A percentile compares a stretch with the other conserved stretches of the same genome.
Evolutionary conservation across 2,113 vertebrate genomes (phyloP).

Genomic region (Hucho hucho): DNA sequence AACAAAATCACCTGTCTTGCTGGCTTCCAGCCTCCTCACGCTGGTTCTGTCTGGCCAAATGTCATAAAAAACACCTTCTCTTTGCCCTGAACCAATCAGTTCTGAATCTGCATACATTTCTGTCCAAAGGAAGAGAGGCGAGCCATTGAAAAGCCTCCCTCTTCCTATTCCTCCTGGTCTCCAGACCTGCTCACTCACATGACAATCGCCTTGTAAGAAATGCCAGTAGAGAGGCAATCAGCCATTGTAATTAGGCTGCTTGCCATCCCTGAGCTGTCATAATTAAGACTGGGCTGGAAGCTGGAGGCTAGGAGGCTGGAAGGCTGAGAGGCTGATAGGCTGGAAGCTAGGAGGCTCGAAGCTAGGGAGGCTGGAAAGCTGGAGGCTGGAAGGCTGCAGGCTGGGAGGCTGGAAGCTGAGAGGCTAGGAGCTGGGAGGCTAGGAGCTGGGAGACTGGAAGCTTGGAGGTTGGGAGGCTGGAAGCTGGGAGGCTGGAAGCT

Average conservation of each 20-base stretch:
- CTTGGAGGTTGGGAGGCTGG: no score
- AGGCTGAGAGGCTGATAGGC: constrained; percentile 26
- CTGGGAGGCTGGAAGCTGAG: no score
- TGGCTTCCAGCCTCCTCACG: constrained; percentile 36
- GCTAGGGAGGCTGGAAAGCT: no score
- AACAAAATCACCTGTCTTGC: constrained; percentile 60
- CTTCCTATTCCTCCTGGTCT: constrained; percentile 47
- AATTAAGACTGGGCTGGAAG: constrained; percentile 51
- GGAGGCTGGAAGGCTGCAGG: no score
- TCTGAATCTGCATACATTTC: constrained; percentile 54
- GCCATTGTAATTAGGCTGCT: constrained; percentile 71
- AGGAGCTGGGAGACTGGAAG: no score
- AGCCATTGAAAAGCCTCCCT: constrained; percentile 60
- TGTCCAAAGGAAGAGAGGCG: constrained; percentile 57
- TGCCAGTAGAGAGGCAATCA: constrained; percentile 68
- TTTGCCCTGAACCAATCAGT: constrained; percentile 56
- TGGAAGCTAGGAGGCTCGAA: no score
- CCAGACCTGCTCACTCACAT: constrained; percentile 26
- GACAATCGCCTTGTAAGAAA: constrained; percentile 69
- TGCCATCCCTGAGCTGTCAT: constrained; percentile 64
- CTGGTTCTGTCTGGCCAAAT: constrained; percentile 58
- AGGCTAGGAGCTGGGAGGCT: no score
- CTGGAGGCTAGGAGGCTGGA: constrained; percentile 26
- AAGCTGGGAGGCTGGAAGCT: no score
- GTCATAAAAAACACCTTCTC: constrained; percentile 41